Conservation (phyloP, 1,140 invertebrate species). For the Oedothorax gibbosus region DNA sequence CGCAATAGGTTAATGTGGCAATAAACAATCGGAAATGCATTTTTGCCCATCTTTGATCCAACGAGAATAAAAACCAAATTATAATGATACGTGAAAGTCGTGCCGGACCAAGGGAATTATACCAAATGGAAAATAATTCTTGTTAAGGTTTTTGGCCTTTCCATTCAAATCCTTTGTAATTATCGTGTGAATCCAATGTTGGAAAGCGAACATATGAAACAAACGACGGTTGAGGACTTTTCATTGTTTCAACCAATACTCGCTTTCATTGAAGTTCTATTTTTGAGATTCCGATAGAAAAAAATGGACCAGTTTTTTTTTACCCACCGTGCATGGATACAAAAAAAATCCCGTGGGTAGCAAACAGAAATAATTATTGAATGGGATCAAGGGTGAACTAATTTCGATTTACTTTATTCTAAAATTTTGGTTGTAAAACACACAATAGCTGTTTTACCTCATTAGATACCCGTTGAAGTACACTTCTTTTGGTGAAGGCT, state of each 20-base stretch:
- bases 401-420: too few species aligned
- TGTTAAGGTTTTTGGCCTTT: slow-evolving; percentile 48
- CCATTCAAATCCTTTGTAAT: slow-evolving; percentile 42
- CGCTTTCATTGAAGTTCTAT: slow-evolving; percentile 41
- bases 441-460: too few species aligned
- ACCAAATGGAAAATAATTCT: slow-evolving; percentile 24
- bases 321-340: neutral
- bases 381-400: neutral
- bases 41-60: slow-evolving; percentile 1
- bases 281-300: slow-evolving; percentile 22
- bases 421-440: too few species aligned
- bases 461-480: too few species aligned
- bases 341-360: neutral
- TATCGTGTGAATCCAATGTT: slow-evolving; percentile 41
- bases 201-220: slow-evolving; percentile 15
- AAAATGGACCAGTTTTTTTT: slow-evolving; percentile 19
- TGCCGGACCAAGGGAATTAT: slow-evolving; percentile 3
- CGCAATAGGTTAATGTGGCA: too few species aligned
- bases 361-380: neutral
- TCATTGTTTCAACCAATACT: slow-evolving; percentile 30
- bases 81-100: slow-evolving; percentile 24
- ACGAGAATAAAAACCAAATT: slow-evolving; percentile 8
- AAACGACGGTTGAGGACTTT: neutral
- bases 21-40: neutral
- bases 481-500: too few species aligned